A percentile compares a stretch with the other conserved stretches of the same genome.
phyloP scores from a whole-genome alignment of 2,888 invertebrate species.

The Arrhopalites spinosus region DNA sequence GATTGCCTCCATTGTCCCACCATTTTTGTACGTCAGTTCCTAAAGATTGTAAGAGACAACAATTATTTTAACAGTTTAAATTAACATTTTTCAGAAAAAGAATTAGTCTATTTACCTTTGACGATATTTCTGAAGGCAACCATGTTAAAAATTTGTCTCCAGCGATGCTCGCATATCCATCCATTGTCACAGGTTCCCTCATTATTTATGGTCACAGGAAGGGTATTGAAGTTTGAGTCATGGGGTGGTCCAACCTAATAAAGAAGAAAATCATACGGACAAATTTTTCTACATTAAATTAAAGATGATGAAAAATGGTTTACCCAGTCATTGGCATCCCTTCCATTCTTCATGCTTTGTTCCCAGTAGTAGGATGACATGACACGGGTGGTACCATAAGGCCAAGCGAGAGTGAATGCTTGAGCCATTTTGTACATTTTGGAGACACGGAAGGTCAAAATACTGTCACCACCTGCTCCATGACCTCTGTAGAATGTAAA shows the following conservation, averaged over 20 bases:
- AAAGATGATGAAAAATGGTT: too few relatives aligned
- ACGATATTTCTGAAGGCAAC: slow-evolving; percentile 75
- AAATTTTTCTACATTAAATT: too few relatives aligned
- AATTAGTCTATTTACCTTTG: slow-evolving; percentile 57
- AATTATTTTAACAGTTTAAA: neutral
- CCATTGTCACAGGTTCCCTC: slow-evolving; percentile 58
- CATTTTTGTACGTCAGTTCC: slow-evolving; percentile 67
- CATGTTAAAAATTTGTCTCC: slow-evolving; percentile 73
- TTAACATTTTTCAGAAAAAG: slow-evolving; percentile 1
- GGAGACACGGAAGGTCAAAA: slow-evolving; percentile 51
- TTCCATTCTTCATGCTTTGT: too few relatives aligned
- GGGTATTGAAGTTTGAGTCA: slow-evolving; percentile 59
- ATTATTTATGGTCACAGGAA: slow-evolving; percentile 59
- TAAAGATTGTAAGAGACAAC: neutral
- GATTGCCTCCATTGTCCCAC: slow-evolving; percentile 72
- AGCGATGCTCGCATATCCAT: slow-evolving; percentile 61
- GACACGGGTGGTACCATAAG: slow-evolving; percentile 76
- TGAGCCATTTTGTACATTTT: slow-evolving; percentile 67
- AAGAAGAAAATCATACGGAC: too few relatives aligned
- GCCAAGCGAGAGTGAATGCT: slow-evolving; percentile 85
- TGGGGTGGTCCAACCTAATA: slow-evolving; percentile 57
- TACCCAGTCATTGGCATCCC: too few relatives aligned
- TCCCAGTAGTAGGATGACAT: slow-evolving; percentile 67
- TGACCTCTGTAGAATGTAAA: slow-evolving; percentile 58
- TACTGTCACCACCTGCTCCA: slow-evolving; percentile 42